These are phyloP conservation scores for Pediacus dermestoides DNA, from an alignment of 2,888 invertebrate species.

Conservation along the genomic window DNA sequence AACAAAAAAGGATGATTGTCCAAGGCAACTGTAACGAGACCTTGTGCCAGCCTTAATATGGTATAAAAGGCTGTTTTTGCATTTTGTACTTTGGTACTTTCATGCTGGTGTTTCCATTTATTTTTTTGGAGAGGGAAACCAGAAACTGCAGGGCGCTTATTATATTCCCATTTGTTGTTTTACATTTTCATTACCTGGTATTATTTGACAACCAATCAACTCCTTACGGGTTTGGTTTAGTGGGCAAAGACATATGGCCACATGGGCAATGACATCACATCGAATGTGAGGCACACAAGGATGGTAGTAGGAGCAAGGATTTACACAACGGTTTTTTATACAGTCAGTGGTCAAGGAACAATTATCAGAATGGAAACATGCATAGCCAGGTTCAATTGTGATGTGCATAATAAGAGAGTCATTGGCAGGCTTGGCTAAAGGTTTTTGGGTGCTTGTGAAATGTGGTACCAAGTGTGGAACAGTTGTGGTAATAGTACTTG, in stretches of 20 bases:
- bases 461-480: slow-evolving; percentile 4
- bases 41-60: slow-evolving; percentile 37
- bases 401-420: background rate
- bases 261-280: slow-evolving; percentile 55
- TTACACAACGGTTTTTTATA: slow-evolving; percentile 50
- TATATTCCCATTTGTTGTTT: too few relatives aligned
- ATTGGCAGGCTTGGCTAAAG: background rate
- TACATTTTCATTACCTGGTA: slow-evolving; percentile 61
- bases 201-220: slow-evolving; percentile 55
- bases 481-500: too few relatives aligned
- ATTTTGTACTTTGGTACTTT: too few relatives aligned
- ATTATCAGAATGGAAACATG: slow-evolving; percentile 33
- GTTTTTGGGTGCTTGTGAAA: background rate
- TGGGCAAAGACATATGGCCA: slow-evolving; percentile 58
- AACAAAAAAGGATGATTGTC: slow-evolving; percentile 23
- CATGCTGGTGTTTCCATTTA: slow-evolving; percentile 16
- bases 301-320: slow-evolving; percentile 52
- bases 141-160: too few relatives aligned
- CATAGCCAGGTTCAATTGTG: background rate
- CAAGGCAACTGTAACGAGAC: slow-evolving; percentile 40
- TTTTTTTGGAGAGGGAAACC: slow-evolving; percentile 22
- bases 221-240: slow-evolving; percentile 44
- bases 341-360: slow-evolving; percentile 52
- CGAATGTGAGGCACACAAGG: slow-evolving; percentile 48
- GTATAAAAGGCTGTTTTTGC: too few relatives aligned